These are phyloP conservation scores for Eupithecia tripunctaria DNA, from an alignment of 2,888 invertebrate genomes.

Conservation along the genomic window DNA sequence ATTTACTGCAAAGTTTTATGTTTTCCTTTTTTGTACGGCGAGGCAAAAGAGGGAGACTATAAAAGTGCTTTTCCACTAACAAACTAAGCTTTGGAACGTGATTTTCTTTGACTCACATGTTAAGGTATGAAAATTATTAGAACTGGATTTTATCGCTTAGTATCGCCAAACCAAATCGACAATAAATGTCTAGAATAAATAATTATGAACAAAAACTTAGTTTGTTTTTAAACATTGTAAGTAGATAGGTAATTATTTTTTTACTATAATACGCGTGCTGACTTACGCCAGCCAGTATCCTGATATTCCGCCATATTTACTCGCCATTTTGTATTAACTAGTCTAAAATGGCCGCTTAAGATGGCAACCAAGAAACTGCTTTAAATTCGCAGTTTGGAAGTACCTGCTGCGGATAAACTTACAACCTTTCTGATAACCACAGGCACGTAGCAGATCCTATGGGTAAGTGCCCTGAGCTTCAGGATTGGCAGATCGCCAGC, in stretches of 20 bases:
- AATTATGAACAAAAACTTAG: neutral
- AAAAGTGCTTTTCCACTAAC: neutral
- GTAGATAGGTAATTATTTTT: too few relatives aligned
- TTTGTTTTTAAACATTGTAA: neutral
- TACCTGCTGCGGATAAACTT: neutral
- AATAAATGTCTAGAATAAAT: neutral
- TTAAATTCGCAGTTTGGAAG: neutral
- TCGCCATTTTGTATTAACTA: neutral
- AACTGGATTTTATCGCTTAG: neutral
- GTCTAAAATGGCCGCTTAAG: neutral
- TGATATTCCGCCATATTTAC: neutral
- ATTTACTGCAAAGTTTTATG: slow-evolving; percentile 5
- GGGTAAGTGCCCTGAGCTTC: neutral
- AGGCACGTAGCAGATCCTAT: neutral
- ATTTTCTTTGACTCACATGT: neutral
- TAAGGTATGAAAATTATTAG: neutral
- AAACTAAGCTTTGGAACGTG: neutral
- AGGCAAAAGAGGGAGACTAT: neutral
- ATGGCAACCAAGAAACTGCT: neutral
- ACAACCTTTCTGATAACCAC: neutral
- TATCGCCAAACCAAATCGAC: neutral
- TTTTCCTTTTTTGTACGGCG: slow-evolving; percentile 2
- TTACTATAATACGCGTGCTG: too few relatives aligned
- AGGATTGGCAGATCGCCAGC: slow-evolving; percentile 36
- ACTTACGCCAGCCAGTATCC: too few relatives aligned